phyloP scores from a whole-genome alignment of 2,113 vertebrate species.

The Gymnorhina tibicen region DNA sequence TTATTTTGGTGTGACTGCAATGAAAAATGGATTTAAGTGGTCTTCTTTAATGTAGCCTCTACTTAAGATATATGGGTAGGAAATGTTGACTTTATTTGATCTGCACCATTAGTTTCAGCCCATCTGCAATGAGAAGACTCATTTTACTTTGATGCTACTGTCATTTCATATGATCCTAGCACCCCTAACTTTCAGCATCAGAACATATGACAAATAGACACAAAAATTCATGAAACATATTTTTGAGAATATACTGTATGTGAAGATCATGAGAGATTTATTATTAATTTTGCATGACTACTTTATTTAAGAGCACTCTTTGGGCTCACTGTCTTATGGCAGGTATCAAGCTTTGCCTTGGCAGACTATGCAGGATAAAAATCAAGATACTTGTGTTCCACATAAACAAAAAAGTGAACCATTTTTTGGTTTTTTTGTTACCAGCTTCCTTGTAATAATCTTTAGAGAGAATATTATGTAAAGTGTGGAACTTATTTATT shows the following conservation, averaged over 20 bases:
- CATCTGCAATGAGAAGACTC: neutral
- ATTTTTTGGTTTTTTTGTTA: neutral
- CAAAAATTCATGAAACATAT: neutral
- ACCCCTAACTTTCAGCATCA: neutral
- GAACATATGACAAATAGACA: neutral
- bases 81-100: neutral
- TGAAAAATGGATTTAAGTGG: neutral
- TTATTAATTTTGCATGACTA: neutral
- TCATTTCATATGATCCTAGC: neutral
- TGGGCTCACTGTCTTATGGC: neutral
- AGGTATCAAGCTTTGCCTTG: neutral
- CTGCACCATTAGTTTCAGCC: neutral
- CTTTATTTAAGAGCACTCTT: neutral
- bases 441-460: neutral
- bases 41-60: neutral
- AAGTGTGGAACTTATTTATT: neutral
- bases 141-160: neutral
- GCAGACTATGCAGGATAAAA: neutral
- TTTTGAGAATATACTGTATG: neutral
- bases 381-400: neutral
- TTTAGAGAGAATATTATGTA: neutral
- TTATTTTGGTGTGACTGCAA: neutral
- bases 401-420: neutral
- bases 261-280: neutral
- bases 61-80: neutral